Evolutionary conservation across 2,797 vertebrate genomes (phyloP).

Genomic region (Okamejei kenojei): DNA sequence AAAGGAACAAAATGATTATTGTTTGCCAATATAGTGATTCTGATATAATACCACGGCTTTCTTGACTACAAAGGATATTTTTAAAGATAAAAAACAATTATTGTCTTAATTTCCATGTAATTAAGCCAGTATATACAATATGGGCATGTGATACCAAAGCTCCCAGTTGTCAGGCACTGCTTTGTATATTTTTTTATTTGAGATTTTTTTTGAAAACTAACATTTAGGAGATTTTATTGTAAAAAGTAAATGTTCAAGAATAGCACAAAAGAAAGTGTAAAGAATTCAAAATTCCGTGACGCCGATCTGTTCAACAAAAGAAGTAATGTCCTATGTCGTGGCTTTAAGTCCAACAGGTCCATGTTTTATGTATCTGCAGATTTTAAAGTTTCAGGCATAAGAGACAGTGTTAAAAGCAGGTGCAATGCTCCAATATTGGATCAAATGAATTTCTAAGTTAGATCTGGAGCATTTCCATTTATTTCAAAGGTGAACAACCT

Average conservation of each 20-base stretch:
- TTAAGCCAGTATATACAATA: background rate
- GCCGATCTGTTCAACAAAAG: background rate
- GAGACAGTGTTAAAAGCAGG: background rate
- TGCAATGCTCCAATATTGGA: no score
- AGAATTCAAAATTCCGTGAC: background rate
- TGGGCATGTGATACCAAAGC: background rate
- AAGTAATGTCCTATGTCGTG: background rate
- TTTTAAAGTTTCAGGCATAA: background rate
- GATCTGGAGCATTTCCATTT: no score
- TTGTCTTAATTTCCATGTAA: background rate
- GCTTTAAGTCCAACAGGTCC: background rate
- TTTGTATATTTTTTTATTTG: background rate
- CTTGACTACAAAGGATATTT: background rate
- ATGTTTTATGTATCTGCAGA: background rate
- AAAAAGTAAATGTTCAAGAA: background rate
- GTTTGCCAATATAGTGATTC: background rate
- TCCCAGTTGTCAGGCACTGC: background rate
- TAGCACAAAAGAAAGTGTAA: background rate
- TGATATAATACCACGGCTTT: background rate
- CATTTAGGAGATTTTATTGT: background rate
- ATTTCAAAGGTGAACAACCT: no score
- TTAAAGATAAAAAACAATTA: background rate
- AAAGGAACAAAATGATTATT: background rate
- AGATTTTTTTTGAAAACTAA: background rate
- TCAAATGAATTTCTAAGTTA: no score